phyloP scores from a whole-genome alignment of 2,797 vertebrate species.

The Remorina albescens region DNA sequence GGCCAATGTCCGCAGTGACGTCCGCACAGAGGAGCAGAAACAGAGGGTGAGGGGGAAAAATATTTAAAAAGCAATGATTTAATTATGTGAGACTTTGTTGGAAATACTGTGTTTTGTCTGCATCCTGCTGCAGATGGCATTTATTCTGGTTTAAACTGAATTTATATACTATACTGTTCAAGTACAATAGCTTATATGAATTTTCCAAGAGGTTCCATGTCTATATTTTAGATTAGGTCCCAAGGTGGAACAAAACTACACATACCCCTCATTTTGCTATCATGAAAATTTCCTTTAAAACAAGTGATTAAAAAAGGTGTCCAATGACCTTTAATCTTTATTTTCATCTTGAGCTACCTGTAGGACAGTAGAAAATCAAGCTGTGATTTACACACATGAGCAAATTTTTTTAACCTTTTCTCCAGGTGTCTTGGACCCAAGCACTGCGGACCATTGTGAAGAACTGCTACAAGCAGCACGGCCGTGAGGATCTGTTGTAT shows the following conservation, averaged over 20 bases:
- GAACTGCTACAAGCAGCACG: conserved; percentile 99
- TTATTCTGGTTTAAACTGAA: background rate
- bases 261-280: no score
- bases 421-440: conserved; percentile 98
- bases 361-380: background rate
- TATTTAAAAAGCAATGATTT: background rate
- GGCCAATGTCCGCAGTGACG: conserved; percentile 98
- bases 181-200: background rate
- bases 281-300: no score
- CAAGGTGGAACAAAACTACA: no score
- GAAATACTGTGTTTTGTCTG: background rate
- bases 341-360: background rate
- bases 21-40: conserved; percentile 98
- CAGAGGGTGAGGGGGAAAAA: conserved; percentile 89
- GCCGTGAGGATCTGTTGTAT: conserved; percentile 95
- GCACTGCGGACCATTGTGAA: conserved; percentile 97
- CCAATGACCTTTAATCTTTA: background rate
- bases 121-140: background rate
- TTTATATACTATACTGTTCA: background rate
- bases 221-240: no score
- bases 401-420: background rate
- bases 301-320: background rate
- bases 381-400: background rate
- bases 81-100: background rate
- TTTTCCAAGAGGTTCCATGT: background rate